Evolutionary conservation across 1,140 invertebrate species (phyloP), one percentile per base, ranked within the genome.

Genomic region (Zaprionus gabonicus): DNA sequence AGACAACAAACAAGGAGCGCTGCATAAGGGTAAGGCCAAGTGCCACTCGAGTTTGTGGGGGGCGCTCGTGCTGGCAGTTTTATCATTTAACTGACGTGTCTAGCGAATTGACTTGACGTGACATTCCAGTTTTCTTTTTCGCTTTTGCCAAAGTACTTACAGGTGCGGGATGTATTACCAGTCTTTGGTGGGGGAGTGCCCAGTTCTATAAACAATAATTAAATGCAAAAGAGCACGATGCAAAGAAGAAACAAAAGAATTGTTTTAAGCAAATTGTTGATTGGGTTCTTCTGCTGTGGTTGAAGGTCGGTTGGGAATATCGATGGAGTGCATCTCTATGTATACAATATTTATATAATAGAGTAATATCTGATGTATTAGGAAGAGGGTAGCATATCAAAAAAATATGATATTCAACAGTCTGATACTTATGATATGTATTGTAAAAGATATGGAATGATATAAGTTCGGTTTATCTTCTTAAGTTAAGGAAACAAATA

Each of bases 11-110:
- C 25, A 60, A 46, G 6, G n/a, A 46, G 41, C 5, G 9, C 62
- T 58, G 71, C 70, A 78, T 65, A 83, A 81, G 83, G 83, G 84
- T 84, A 71, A 76, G 58, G n/a, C n/a, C 72, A 77, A 82, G 63
- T 76, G 76, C 41, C 75, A 75, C 71, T 74, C 63, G 69, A 74
- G 55, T 69, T 64, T 20, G 20, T 20, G 20, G 77, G 70, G 56
- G 72, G 64, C 41, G 62, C 55, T 79, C 56, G 67, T 51, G 44
- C 41, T 49, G 34, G 66, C 53, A 65, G 71, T 79, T 86, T 86
- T 72, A 87, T 87, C 84, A 88, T 83, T 87, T 87, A 58, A 75
- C 65, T 68, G 74, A 75, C 84, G 71, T 76, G 83, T 87, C 83
- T 83, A 75, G 38, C 59, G 7, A 46, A 4, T n/a, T 74, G 28